A percentile compares a stretch with the other conserved stretches of the same genome.
Evolutionary conservation across 2,113 vertebrate genomes (phyloP).

Genomic region (Speoplatyrhinus poulsoni): DNA sequence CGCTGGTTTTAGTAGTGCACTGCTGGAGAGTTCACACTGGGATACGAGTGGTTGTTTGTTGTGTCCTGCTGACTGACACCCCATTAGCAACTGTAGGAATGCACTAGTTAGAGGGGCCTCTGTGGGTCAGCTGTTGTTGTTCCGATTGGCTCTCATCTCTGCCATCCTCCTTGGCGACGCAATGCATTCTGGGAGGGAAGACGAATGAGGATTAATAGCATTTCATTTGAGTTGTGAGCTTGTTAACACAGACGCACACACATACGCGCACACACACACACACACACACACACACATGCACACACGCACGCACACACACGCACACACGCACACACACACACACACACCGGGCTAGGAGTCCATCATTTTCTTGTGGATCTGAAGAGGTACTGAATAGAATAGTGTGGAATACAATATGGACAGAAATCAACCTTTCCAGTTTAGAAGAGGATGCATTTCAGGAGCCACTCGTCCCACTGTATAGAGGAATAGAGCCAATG

Average conservation of each 20-base stretch:
- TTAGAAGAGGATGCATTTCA: background rate
- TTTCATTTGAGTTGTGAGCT: conserved; percentile 44
- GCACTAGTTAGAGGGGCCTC: conserved; percentile 25
- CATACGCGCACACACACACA: conserved; percentile 13
- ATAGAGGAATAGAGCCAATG: conserved; percentile 15
- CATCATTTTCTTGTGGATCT: background rate
- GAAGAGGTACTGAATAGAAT: background rate
- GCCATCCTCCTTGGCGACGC: conserved; percentile 39
- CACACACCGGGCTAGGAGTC: background rate
- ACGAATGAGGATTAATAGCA: conserved; percentile 63
- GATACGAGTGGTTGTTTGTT: conserved; percentile 47
- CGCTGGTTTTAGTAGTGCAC: no score
- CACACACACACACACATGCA: conserved; percentile 35
- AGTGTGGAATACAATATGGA: background rate
- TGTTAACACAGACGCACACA: conserved; percentile 25
- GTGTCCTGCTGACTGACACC: conserved; percentile 53
- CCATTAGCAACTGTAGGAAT: conserved; percentile 57
- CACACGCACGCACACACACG: conserved; percentile 11
- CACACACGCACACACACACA: conserved; percentile 31
- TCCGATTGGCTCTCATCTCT: conserved; percentile 55
- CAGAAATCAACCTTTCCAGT: background rate
- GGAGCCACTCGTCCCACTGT: background rate
- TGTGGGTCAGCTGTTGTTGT: conserved; percentile 54
- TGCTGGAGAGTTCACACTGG: conserved; percentile 38
- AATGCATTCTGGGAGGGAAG: conserved; percentile 21